A percentile compares a stretch with the other conserved stretches of the same genome.
These are phyloP conservation scores for Diadegma fenestrale DNA, from an alignment of 2,888 invertebrate species.

Conservation along the genomic window DNA sequence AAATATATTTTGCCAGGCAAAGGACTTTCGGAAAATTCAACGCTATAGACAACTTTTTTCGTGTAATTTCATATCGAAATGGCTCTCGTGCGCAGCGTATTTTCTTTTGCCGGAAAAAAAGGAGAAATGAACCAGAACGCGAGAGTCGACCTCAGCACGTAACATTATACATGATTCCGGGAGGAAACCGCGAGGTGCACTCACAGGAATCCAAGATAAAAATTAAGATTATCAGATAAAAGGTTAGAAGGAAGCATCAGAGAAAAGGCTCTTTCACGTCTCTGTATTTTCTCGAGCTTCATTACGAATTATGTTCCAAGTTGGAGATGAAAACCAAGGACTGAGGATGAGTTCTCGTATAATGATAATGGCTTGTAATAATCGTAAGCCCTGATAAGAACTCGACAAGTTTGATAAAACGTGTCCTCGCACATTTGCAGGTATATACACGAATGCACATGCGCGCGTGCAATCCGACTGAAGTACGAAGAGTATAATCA, in stretches of 20 bases:
- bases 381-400: conserved; percentile 73
- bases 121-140: conserved; percentile 24
- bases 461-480: neutral
- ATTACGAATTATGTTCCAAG: conserved; percentile 50
- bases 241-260: conserved; percentile 19
- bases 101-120: neutral
- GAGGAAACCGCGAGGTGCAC: conserved; percentile 40
- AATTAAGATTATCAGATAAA: conserved; percentile 81
- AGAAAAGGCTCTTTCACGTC: conserved; percentile 3
- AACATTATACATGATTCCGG: conserved; percentile 78
- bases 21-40: neutral
- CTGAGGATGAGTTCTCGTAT: conserved; percentile 58
- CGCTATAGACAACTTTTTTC: neutral
- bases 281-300: conserved; percentile 26
- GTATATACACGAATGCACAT: neutral
- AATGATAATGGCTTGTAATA: conserved; percentile 78
- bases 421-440: neutral
- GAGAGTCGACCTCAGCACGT: conserved; percentile 71
- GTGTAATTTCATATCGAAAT: neutral
- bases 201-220: conserved; percentile 74
- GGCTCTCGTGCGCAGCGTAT: neutral
- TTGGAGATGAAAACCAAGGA: neutral
- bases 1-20: neutral
- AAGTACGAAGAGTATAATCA: neutral
- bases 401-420: conserved; percentile 20